Evolutionary conservation across 2,113 vertebrate genomes (phyloP).

Genomic region (Macrotis lagotis): DNA sequence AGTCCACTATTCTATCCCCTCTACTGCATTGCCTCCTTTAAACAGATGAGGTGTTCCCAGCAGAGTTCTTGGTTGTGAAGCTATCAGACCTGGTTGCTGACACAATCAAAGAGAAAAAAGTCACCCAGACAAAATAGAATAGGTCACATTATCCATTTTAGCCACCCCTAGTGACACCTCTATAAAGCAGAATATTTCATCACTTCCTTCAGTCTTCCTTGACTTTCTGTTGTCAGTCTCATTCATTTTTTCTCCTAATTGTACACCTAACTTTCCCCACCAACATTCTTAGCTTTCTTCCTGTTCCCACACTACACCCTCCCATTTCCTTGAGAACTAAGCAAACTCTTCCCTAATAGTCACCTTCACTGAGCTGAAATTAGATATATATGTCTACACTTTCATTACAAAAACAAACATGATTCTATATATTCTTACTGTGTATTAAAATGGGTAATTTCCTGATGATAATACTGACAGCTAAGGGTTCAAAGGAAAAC

Average conservation of each 20-base stretch:
- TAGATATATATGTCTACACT: not conserved
- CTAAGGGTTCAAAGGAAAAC: constrained; percentile 38
- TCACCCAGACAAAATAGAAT: no score
- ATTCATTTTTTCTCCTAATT: not conserved
- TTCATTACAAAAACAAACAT: constrained; percentile 31
- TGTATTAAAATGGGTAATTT: constrained; percentile 22
- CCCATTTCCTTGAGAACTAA: not conserved
- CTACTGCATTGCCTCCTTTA: no score
- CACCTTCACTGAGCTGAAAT: not conserved
- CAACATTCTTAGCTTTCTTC: not conserved
- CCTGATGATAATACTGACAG: constrained; percentile 1
- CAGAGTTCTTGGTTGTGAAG: no score
- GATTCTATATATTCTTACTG: not conserved
- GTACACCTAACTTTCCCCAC: not conserved
- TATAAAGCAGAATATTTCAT: no score
- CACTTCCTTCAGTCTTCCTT: no score
- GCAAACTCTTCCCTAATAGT: constrained; percentile 16
- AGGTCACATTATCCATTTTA: no score
- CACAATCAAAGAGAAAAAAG: no score
- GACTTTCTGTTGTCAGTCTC: no score
- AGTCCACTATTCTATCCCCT: no score
- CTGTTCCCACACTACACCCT: not conserved
- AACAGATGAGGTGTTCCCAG: no score
- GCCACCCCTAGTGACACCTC: no score
- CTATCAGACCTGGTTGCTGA: no score